Evolutionary conservation across 1,140 invertebrate species (phyloP), one percentile per base, ranked within the genome.

Genomic region (Macrotrachela quadricornifera): DNA sequence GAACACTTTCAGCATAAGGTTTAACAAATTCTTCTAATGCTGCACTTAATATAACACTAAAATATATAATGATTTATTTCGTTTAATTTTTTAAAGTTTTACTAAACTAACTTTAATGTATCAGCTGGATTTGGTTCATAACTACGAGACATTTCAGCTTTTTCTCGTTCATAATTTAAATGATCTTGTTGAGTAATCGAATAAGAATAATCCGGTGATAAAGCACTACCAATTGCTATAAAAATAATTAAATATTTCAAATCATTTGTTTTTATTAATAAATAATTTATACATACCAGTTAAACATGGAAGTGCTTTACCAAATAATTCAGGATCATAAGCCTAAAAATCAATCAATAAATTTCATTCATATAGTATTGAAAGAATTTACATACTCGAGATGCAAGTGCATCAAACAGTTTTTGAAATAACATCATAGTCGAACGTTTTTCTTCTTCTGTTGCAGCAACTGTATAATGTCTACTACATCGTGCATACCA

Each of bases 361-460:
- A n/a, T n/a, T n/a, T 18, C 16, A 14, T 39, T 39, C 10, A 15
- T 18, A 13, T 17, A 40, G 41, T n/a, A 44, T 46, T 14, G 9
- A 16, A 16, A 37, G 45, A 30, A 42, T 51, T 46, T 50, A 60
- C 62, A 60, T 65, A 77, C 76, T 83, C 91, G 90, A 72, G 88
- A 86, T 58, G 86, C 85, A 30, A 99, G 73, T 1, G 92, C 95
- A 70, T 99, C 94, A 71, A 99, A 99, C 63, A 99, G 97, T 63
- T 94, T 94, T 51, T 84, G 90, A 74, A 99, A 99, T 30, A 99
- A 74, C 71, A 96, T 85, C 91, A 97, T 97, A 1, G 94, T 97
- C 9, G 97, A 74, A 11, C 87, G 75, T 68, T 95, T 95, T 67
- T 99, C 94, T 72, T 97, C 92, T 64, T 99, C 94, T 49, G 83